Base-by-base conservation (phyloP, 92 coral and sea anemone species). In the Siderastrea radians region DNA sequence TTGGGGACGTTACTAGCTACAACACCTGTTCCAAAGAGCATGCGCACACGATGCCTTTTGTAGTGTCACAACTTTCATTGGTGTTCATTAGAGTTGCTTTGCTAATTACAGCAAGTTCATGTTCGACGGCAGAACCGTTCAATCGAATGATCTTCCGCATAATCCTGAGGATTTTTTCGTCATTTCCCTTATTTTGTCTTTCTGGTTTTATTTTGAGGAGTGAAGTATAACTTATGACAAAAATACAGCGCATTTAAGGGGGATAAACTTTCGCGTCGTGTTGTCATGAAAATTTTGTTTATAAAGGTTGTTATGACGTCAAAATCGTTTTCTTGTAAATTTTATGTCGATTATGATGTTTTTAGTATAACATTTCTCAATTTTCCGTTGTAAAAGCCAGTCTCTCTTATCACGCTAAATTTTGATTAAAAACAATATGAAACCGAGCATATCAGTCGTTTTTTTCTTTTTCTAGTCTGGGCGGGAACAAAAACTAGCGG, bases 11-110 rank as follows among this genome's bases (percentile, higher is more conserved):
- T 81, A 91, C 94, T 69, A 78, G 58, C 93, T 64, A 9, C 78
- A 93, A 88, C 95, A 93, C 95, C 95, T 93, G 95, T 93, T 93
- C 62, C 50, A n/a, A 72, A 7, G 89, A 53, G 91, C 94, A 89
- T 93, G 91, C 93, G 95, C 91, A 84, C 7, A 49, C 57, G 8
- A 13, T n/a, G 61, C 71, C 57, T 50, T 59, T 10, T 43, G 15
- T 17, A 38, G 76, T 43, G 70, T 49, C 83, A 81, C 76, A 68
- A 82, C 78, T 62, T 72, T 79, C 89, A 58, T 82, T 75, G 48
- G 67, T 59, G 47, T 72, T 60, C 87, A 79, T 82, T 88, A 78
- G 76, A 84, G 72, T 53, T 70, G 74, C 64, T 63, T 77, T 75
- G 69, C 89, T 84, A 84, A 84, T 89, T 89, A 83, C 84, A 63